These are phyloP conservation scores for Pantherophis alleghaniensis DNA, from an alignment of 2,797 vertebrate species.

Conservation along the genomic window DNA sequence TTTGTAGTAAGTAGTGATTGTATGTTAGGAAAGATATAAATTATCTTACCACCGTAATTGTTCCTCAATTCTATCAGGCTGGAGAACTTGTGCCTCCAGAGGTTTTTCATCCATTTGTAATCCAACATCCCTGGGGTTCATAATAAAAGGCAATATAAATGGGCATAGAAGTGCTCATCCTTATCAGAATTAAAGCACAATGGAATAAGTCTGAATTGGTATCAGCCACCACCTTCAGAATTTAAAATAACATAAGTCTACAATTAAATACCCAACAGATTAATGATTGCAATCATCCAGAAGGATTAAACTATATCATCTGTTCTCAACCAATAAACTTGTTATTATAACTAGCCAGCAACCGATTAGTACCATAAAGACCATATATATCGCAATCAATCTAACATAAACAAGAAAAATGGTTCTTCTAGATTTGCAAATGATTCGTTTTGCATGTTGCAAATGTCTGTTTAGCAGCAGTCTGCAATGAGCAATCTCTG, in stretches of 20 bases:
- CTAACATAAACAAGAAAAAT: neutral
- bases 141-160: neutral
- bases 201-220: neutral
- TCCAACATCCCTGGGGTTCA: neutral
- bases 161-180: neutral
- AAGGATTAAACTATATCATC: neutral
- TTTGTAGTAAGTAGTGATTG: neutral
- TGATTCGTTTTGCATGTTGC: neutral
- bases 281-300: neutral
- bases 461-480: neutral
- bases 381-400: neutral
- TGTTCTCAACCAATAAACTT: neutral
- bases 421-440: neutral
- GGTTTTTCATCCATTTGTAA: neutral
- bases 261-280: neutral
- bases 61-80: neutral
- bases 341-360: neutral
- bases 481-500: neutral
- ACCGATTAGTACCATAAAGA: neutral
- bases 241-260: neutral
- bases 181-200: neutral
- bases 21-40: neutral
- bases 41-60: neutral
- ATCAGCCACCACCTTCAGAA: neutral
- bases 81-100: neutral